Base-by-base conservation (phyloP, 2,888 invertebrate species). In the Tethea ocularis region DNA sequence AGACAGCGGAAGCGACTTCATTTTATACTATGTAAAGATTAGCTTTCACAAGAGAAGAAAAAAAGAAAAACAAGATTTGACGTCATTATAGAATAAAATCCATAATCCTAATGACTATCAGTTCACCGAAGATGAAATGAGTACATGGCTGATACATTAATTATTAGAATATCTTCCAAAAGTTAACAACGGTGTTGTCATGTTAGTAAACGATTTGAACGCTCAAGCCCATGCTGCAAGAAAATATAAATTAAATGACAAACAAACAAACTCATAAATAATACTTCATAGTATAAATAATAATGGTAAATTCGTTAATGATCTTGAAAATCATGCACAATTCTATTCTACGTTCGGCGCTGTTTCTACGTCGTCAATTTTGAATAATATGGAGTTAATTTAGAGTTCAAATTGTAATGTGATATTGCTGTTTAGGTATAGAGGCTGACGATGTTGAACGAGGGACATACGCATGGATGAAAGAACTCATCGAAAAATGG, bases 141-240 rank as follows among this genome's bases (percentile, higher is more conserved):
- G 71, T 74, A 72, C 71, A 74, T 56, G 66, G 68, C 59, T 64
- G 36, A 24, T 58, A 24, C 56, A 56, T 53, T 22, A 22, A 52
- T n/a, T 13, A 52, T 26, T n/a, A 52, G 7, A 24, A 24, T 15
- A 3, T 52, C 1, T 23, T 8, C n/a, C 6, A 52, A 52, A n/a
- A 23, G 3, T 15, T 24, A 24, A 51, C 38, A 6, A 26, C 13
- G 5, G n/a, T 54, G 22, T 15, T 10, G 6, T 1, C 15, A 62
- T 71, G 77, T 80, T 81, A 79, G 78, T 80, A 65, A 61, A 68
- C 62, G 61, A 72, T 66, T 70, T 61, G 66, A 69, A 77, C 69
- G 80, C 77, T 60, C 52, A 83, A 85, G 87, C 82, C 75, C 86
- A 87, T 87, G 87, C 87, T 82, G 86, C 86, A 70, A 71, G 65